Evolutionary conservation across 2,797 vertebrate genomes (phyloP), one percentile per base, ranked within the genome.

Genomic region (Chaenodraco wilsoni): DNA sequence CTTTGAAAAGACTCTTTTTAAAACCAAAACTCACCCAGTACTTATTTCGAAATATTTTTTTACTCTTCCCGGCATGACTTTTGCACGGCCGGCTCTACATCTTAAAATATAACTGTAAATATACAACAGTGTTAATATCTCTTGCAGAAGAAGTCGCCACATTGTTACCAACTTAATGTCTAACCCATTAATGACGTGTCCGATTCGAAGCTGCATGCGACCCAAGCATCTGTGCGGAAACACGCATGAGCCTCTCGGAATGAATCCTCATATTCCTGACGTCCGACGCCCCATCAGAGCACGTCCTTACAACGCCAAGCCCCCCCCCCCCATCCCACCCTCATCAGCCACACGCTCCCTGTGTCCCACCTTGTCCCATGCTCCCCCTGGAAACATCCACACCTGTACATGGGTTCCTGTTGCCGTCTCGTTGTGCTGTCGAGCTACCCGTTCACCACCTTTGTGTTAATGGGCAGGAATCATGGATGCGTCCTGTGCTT

Each of bases 301-400:
- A 89, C 81, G 66, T 87, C 90, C 89, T 88, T 81, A 88, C 87
- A 84, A 65, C 44, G 13, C 74, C 75, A 79, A 49, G 73, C 86
- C 79, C 80, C 85, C 65, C 80, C 85, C 65, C 65, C 66, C 79
- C 81, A 70, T 69, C 54, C 84, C 61, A 68, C 54, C 71, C 81
- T 77, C 81, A 87, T 86, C 88, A 86, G 50, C 84, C 81, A 83
- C 58, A 1, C 69, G 31, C 81, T 82, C 70, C 76, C 78, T 62
- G 65, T 56, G 86, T 87, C 84, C 84, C 79, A 83, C 82, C 74
- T 82, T 71, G 77, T 79, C 90, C 90, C 90, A 84, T 84, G 78
- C 86, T 78, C 88, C 80, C 50, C 82, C 83, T 70, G 88, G 95
- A 94, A 94, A 95, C 95, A 95, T 95, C 91, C 92, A 67, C 82